These are phyloP conservation scores for Anguilla megastoma DNA, from an alignment of 2,797 vertebrate genomes.

Conservation along the genomic window DNA sequence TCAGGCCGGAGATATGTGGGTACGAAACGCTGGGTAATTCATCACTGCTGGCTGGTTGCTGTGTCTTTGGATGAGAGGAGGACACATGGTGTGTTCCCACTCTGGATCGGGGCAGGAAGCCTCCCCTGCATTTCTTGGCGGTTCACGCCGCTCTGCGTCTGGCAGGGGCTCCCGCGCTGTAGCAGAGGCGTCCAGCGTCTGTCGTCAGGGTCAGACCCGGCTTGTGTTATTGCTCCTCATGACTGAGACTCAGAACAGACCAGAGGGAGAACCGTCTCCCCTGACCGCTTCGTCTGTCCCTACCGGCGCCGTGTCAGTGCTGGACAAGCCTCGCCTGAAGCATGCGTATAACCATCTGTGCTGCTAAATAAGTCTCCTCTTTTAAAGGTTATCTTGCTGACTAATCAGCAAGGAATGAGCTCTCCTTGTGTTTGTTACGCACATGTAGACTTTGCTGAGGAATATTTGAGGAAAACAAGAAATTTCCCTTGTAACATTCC, in stretches of 20 bases:
- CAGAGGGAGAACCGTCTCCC: constrained; percentile 4
- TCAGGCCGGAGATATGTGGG: constrained; percentile 59
- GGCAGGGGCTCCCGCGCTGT: constrained; percentile 36
- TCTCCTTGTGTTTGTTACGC: constrained; percentile 2
- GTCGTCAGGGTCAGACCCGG: constrained; percentile 48
- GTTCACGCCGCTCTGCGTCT: constrained; percentile 52
- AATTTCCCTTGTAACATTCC: not conserved
- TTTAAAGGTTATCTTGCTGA: constrained; percentile 17
- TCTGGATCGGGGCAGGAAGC: constrained; percentile 67
- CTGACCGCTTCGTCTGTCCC: not conserved
- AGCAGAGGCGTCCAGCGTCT: constrained; percentile 46
- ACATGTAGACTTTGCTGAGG: constrained; percentile 16
- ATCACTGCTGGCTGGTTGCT: constrained; percentile 38
- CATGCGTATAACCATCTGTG: not conserved
- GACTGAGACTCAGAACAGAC: constrained; percentile 41
- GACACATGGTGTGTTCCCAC: constrained; percentile 66
- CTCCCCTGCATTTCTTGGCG: constrained; percentile 74
- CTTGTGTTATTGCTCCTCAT: constrained; percentile 50
- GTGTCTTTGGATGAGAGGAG: constrained; percentile 50
- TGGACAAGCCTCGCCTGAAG: not conserved
- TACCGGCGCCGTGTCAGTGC: not conserved
- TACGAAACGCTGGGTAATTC: constrained; percentile 60
- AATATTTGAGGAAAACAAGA: not conserved
- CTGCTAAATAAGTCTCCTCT: not conserved
- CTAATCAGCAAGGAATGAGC: constrained; percentile 29